Conservation (phyloP, 2,113 vertebrate genomes). For the Oreochromis spilurus region DNA sequence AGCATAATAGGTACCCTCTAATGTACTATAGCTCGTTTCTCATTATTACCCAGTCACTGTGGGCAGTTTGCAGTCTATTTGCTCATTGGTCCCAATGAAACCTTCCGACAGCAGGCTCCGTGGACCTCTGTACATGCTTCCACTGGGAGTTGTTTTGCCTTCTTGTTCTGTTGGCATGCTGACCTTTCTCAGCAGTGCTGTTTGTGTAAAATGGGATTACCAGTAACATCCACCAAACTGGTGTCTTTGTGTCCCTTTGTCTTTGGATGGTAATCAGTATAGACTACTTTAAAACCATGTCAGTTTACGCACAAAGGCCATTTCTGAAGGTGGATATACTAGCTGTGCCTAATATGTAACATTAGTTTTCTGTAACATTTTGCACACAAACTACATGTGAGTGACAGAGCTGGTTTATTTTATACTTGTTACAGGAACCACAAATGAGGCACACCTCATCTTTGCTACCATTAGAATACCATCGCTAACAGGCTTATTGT, state of each 20-base stretch:
- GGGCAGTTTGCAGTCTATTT: not conserved
- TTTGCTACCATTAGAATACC: not conserved
- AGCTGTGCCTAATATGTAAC: not conserved
- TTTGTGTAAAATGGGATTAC: not conserved
- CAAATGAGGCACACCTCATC: not conserved
- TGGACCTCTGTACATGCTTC: not conserved
- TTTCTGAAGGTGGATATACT: not conserved
- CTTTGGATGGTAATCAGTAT: not conserved
- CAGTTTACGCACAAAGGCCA: not conserved
- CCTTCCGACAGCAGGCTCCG: not conserved
- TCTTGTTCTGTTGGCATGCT: not conserved
- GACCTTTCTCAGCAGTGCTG: not conserved
- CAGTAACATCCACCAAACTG: not conserved
- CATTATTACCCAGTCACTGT: not conserved
- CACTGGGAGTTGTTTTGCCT: not conserved
- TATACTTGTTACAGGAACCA: not conserved
- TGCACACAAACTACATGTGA: not conserved
- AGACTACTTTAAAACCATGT: not conserved
- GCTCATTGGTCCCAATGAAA: not conserved
- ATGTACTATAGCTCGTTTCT: not conserved
- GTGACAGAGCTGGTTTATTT: not conserved
- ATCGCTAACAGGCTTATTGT: not conserved
- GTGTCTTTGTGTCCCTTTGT: not conserved
- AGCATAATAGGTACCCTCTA: not conserved
- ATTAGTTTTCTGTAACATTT: not conserved